These are phyloP conservation scores for Pseudorhombus dupliciocellatus DNA, from an alignment of 2,113 vertebrate species.

Conservation along the genomic window DNA sequence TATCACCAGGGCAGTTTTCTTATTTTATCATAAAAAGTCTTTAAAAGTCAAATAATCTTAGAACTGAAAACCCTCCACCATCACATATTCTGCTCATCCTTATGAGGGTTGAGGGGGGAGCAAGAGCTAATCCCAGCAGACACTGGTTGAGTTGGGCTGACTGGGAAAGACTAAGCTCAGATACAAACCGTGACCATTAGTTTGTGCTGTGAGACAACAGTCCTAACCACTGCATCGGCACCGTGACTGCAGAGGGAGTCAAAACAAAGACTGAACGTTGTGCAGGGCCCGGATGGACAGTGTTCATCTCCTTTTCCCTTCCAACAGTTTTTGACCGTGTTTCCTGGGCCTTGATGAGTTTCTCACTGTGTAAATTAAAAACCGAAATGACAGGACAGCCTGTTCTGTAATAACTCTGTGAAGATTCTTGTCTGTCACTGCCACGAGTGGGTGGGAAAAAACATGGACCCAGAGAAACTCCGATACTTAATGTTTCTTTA, in stretches of 20 bases:
- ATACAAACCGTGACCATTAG: background rate
- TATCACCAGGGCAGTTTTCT: no score
- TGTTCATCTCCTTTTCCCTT: background rate
- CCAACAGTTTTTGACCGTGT: background rate
- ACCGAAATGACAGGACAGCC: background rate
- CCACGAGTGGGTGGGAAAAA: no score
- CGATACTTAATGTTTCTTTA: no score
- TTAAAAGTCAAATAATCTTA: background rate
- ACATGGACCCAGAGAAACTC: no score
- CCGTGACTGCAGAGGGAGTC: background rate
- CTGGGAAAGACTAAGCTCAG: background rate
- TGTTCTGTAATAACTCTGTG: background rate
- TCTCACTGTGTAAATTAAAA: conserved; percentile 15
- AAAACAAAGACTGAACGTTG: background rate
- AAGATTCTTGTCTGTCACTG: background rate
- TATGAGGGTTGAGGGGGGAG: no score
- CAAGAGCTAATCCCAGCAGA: background rate
- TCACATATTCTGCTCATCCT: no score
- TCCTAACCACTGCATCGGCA: background rate
- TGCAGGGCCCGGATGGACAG: background rate
- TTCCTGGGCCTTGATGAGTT: conserved; percentile 9
- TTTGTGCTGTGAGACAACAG: background rate
- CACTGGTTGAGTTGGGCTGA: background rate
- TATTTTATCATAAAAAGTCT: no score
- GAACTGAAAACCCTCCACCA: background rate